A percentile compares a stretch with the other conserved stretches of the same genome.
Conservation (phyloP, 2,888 invertebrate genomes). For the Palloptera scutellata region DNA sequence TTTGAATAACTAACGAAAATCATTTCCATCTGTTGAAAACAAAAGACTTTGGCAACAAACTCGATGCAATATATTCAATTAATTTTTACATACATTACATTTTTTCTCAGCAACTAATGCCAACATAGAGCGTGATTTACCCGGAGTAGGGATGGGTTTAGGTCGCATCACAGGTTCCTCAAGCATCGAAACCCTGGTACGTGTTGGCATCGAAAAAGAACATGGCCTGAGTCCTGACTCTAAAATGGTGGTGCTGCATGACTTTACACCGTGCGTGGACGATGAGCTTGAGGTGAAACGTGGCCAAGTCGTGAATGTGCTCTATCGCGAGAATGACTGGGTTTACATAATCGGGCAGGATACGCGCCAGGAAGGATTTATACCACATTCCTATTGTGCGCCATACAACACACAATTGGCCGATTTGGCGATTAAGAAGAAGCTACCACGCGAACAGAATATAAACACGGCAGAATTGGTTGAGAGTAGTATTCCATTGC, state of each 20-base stretch:
- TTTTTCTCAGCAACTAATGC: conserved; percentile 72
- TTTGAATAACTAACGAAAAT: conserved; percentile 34
- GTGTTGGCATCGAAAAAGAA: conserved; percentile 85
- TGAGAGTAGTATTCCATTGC: conserved; percentile 49
- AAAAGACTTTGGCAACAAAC: conserved; percentile 43
- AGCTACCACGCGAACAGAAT: conserved; percentile 76
- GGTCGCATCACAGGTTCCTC: conserved; percentile 95
- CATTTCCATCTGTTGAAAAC: conserved; percentile 21
- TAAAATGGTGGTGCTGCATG: conserved; percentile 93
- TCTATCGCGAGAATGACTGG: conserved; percentile 97
- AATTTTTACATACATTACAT: background rate
- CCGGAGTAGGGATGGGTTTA: conserved; percentile 76
- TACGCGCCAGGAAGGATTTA: conserved; percentile 90
- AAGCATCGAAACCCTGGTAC: conserved; percentile 71
- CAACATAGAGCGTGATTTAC: conserved; percentile 80
- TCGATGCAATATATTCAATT: conserved; percentile 17
- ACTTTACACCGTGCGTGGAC: conserved; percentile 94
- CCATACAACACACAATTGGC: conserved; percentile 79
- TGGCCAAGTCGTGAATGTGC: conserved; percentile 92
- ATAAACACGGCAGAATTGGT: conserved; percentile 36
- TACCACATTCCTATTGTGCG: conserved; percentile 93
- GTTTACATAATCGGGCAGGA: conserved; percentile 93
- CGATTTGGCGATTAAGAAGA: conserved; percentile 86
- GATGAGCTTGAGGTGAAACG: conserved; percentile 90
- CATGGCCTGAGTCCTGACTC: conserved; percentile 91